Evolutionary conservation across 1,140 invertebrate genomes (phyloP), one percentile per base, ranked within the genome.

Genomic region (Ganaspis sp.): DNA sequence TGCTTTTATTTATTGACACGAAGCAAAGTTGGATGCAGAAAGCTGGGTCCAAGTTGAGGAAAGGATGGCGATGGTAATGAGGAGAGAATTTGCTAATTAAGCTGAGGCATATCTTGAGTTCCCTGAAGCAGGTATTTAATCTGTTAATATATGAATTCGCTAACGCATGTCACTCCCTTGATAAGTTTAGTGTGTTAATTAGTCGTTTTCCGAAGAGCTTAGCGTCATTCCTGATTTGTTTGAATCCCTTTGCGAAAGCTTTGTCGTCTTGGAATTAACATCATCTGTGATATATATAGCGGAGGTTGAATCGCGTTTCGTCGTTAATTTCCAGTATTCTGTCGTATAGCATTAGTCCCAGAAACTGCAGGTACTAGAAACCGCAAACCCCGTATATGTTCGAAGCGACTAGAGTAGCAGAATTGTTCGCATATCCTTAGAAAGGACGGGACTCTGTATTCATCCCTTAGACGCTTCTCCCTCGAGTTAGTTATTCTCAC

Each of bases 351-450:
- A 69, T 69, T 34, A 38, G 6, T 34, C 17, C 69, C 17, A 69
- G 69, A 78, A 76, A 23, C 64, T 69, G 49, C 49, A 70, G 78
- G 79, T 74, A 81, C 77, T 77, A 78, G 79, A 81, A 87, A 87
- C 84, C 85, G 75, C 85, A 78, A 81, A 76, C 69, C 84, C 78
- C 73, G 77, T 76, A 76, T n/a, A n/a, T 78, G 75, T 82, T 80
- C 69, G 74, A 81, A 80, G 70, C 79, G 77, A 83, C 79, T 84
- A 77, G 42, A 45, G 11, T 45, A 83, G 76, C 29, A 75, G 80
- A 79, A 84, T 83, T 84, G 82, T 83, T 82, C 78, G 76, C 77
- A 78, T 81, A 81, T 77, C 76, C 54, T 40, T 12, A 15, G 42
- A 45, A 45, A 45, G 42, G 42, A 45, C 42, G 6, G 54, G 37